phyloP scores from a whole-genome alignment of 2,797 vertebrate species.

The Spinus olivaceus region DNA sequence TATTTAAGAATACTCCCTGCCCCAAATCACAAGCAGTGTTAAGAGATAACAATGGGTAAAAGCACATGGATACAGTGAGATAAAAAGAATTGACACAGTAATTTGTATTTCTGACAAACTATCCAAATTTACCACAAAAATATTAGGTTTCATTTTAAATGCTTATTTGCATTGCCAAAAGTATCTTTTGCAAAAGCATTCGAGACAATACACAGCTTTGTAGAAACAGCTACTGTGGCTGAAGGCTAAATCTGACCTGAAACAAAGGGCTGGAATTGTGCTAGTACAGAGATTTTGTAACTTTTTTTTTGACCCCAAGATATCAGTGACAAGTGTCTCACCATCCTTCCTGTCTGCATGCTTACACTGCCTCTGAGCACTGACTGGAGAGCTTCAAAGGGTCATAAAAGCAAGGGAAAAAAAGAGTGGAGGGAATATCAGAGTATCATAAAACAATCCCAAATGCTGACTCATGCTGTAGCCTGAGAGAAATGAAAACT shows the following conservation, averaged over 20 bases:
- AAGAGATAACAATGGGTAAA: not conserved
- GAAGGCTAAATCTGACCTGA: not conserved
- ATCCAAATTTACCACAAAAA: not conserved
- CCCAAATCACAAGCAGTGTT: not conserved
- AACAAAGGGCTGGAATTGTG: not conserved
- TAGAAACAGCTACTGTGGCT: not conserved
- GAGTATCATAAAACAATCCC: not conserved
- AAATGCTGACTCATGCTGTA: slow-evolving; percentile 6
- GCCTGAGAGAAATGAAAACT: not conserved
- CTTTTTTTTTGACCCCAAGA: not conserved
- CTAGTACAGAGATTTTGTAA: not conserved
- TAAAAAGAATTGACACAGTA: not conserved
- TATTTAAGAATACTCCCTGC: not conserved
- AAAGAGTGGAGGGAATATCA: not conserved
- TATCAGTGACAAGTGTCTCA: not conserved
- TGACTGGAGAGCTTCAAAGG: not conserved
- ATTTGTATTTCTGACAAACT: not conserved
- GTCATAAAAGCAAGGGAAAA: not conserved
- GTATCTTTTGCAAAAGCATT: not conserved
- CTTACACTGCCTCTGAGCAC: not conserved
- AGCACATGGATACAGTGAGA: accelerated
- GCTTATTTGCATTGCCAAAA: not conserved
- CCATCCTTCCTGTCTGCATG: not conserved
- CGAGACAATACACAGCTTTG: not conserved
- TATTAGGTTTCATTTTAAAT: not conserved